Percentiles rank a stretch among this genome's conserved stretches.
These are phyloP conservation scores for Melanaphis sacchari DNA, from an alignment of 1,140 invertebrate genomes.

Conservation along the genomic window DNA sequence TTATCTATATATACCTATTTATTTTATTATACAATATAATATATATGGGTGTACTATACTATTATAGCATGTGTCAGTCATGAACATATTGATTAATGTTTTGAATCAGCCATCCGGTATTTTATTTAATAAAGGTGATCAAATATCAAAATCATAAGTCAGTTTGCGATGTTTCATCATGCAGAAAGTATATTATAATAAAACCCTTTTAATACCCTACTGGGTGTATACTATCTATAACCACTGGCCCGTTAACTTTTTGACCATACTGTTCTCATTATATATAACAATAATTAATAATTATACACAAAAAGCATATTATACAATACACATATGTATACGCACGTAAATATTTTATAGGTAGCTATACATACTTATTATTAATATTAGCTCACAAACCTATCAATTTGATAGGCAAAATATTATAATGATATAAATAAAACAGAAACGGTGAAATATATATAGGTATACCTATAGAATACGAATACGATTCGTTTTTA, in stretches of 20 bases:
- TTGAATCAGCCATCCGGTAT: background rate
- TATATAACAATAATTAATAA: background rate
- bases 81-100: constrained; percentile 25
- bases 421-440: background rate
- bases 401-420: background rate
- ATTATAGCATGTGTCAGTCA: constrained; percentile 10
- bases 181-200: constrained; percentile 19
- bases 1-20: background rate
- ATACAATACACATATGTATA: background rate
- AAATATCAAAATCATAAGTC: constrained; percentile 50
- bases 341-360: background rate
- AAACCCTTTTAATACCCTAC: constrained; percentile 23
- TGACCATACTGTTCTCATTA: background rate
- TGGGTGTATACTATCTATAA: background rate
- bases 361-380: background rate
- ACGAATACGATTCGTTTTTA: background rate
- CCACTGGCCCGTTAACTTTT: constrained; percentile 46
- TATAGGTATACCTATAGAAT: background rate
- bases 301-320: background rate
- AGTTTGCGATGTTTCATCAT: constrained; percentile 15
- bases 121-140: constrained; percentile 26
- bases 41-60: background rate
- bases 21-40: background rate
- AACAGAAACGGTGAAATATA: background rate
- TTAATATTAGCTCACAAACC: background rate